These are phyloP conservation scores for Spisula subtruncata DNA, from an alignment of 2,888 invertebrate genomes.

Conservation along the genomic window DNA sequence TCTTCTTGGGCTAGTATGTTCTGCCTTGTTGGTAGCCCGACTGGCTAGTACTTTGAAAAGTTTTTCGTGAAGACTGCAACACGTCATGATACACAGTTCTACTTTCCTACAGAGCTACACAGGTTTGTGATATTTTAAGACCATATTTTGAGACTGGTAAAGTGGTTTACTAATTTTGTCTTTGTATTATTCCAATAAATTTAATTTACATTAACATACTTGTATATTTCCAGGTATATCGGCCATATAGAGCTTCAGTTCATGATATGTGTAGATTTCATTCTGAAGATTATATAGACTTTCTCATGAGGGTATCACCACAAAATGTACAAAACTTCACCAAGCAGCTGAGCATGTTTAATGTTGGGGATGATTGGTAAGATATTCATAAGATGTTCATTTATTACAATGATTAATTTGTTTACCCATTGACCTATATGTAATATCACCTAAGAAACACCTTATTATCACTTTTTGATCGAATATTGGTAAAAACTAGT, in stretches of 20 bases:
- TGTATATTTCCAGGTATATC: conserved; percentile 92
- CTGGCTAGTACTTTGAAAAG: too few relatives aligned
- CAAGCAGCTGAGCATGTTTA: conserved; percentile 97
- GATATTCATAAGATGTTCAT: neutral
- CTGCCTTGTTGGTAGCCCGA: too few relatives aligned
- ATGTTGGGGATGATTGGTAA: conserved; percentile 98
- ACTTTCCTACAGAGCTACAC: neutral
- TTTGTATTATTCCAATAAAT: too few relatives aligned
- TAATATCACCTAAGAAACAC: too few relatives aligned
- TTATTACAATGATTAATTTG: neutral
- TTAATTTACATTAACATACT: too few relatives aligned
- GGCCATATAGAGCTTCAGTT: conserved; percentile 97
- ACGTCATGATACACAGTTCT: neutral
- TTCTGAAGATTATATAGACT: conserved; percentile 99
- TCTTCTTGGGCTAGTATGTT: too few relatives aligned
- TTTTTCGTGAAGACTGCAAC: too few relatives aligned
- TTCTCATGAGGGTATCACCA: conserved; percentile 97
- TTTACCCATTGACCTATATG: too few relatives aligned
- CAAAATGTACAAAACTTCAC: conserved; percentile 97
- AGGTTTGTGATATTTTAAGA: too few relatives aligned
- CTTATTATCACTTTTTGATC: too few relatives aligned
- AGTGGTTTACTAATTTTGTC: neutral
- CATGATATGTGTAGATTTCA: conserved; percentile 99
- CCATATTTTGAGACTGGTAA: too few relatives aligned
- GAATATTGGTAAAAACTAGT: too few relatives aligned